Evolutionary conservation across 2,888 invertebrate genomes (phyloP).

Genomic region (Tanypteryx hageni): DNA sequence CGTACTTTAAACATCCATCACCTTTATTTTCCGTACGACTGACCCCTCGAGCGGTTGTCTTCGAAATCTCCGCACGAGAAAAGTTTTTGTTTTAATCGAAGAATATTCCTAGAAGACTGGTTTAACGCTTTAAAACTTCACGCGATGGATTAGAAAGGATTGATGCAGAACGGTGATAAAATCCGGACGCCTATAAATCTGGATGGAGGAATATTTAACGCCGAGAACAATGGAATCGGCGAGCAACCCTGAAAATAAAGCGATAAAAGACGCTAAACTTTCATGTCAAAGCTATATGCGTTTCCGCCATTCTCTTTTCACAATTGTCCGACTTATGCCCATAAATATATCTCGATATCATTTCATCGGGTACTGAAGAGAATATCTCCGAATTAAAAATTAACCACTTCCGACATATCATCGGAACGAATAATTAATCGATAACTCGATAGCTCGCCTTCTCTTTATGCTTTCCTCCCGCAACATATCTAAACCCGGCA

Average conservation of each 20-base stretch:
- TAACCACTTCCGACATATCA: not conserved
- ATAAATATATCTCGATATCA: not conserved
- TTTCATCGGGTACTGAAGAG: not conserved
- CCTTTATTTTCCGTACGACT: not conserved
- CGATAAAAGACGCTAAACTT: constrained; percentile 14
- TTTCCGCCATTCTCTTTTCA: constrained; percentile 7
- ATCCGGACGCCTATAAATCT: not conserved
- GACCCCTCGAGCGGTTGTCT: not conserved
- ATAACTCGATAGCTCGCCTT: too few species aligned
- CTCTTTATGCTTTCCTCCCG: too few species aligned
- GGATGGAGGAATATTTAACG: not conserved
- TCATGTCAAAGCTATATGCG: not conserved
- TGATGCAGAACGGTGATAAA: not conserved
- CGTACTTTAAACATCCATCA: not conserved
- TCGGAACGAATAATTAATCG: not conserved
- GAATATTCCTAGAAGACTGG: constrained; percentile 3
- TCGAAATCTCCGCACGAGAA: not conserved
- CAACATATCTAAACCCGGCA: too few species aligned
- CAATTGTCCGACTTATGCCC: not conserved
- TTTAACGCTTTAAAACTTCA: constrained; percentile 23
- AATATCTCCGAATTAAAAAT: not conserved
- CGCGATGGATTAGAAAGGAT: constrained; percentile 19
- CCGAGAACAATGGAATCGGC: constrained; percentile 39
- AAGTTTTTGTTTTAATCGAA: not conserved
- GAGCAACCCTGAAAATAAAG: constrained; percentile 7